Evolutionary conservation across 2,888 invertebrate species (phyloP), one percentile per base, ranked within the genome.

Genomic region (Helicoverpa assulta): DNA sequence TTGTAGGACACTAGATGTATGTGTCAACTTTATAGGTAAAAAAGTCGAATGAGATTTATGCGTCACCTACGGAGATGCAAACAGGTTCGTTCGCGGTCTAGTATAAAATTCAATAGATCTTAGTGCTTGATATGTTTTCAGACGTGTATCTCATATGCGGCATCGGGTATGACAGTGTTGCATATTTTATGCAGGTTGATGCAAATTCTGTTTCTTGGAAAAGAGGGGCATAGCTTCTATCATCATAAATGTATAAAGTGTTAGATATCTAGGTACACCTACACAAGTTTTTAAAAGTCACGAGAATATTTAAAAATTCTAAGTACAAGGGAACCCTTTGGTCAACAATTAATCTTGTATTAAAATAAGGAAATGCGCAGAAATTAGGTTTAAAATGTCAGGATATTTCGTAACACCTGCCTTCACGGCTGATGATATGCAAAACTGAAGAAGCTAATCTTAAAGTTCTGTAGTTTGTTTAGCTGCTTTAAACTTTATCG

Each of bases 31-130:
- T 73, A 19, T 7, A n/a, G n/a, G 56, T 52, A 21, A 70, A 29
- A 47, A 73, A 65, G 56, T 74, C 53, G 54, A 40, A 74, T 74
- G 21, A 58, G 57, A 74, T 73, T 50, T 65, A 66, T 54, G 53
- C 26, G 37, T 57, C 47, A 40, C 57, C 47, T 65, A 37, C 67
- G 53, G 12, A 8, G 33, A 7, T 33, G 33, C 33, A 33, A 65
- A 21, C 47, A n/a, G 19, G 16, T 14, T 19, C 8, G 33, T 33
- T 33, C 33, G 10, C 33, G 8, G 10, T 33, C 10, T 10, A 8
- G 14, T 12, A 33, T 8, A 6, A 53, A 47, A 57, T 43, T 8
- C n/a, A 56, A 70, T 66, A 57, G 43, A 63, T 74, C 3, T 19
- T 33, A 50, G 40, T 66, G 37, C 19, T 19, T 50, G 26, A 52